Evolutionary conservation across 2,797 vertebrate species (phyloP).

Genomic region (Capromys pilorides): DNA sequence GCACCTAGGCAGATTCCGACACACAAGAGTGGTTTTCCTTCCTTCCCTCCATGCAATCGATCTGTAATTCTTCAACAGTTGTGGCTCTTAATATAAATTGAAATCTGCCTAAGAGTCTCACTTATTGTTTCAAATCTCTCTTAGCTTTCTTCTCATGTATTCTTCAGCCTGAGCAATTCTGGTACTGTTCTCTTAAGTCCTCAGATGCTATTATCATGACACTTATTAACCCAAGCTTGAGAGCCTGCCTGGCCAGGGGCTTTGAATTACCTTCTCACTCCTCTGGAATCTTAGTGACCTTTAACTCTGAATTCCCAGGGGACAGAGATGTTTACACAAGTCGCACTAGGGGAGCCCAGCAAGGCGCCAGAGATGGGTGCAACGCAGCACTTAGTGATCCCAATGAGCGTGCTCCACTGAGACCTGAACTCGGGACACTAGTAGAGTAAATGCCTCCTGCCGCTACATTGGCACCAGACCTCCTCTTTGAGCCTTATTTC

Average conservation of each 20-base stretch:
- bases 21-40: background rate
- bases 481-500: background rate
- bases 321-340: background rate
- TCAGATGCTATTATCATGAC: background rate
- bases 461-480: background rate
- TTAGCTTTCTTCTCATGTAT: background rate
- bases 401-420: background rate
- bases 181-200: background rate
- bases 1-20: background rate
- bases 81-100: slow-evolving; percentile 32
- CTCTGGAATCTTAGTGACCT: slow-evolving; percentile 15
- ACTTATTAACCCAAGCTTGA: background rate
- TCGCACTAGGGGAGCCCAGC: background rate
- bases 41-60: background rate
- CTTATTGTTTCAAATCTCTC: slow-evolving; percentile 35
- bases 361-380: background rate
- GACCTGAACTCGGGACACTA: background rate
- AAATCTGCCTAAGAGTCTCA: slow-evolving; percentile 31
- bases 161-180: background rate
- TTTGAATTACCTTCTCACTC: slow-evolving; percentile 1
- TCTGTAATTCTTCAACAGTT: slow-evolving; percentile 3
- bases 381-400: background rate
- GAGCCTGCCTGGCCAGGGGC: background rate
- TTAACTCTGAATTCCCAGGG: slow-evolving; percentile 8
- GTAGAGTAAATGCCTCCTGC: background rate